Percentiles rank a stretch among this genome's conserved stretches.
Conservation (phyloP, 2,888 invertebrate genomes). For the Drosophila tripunctata region DNA sequence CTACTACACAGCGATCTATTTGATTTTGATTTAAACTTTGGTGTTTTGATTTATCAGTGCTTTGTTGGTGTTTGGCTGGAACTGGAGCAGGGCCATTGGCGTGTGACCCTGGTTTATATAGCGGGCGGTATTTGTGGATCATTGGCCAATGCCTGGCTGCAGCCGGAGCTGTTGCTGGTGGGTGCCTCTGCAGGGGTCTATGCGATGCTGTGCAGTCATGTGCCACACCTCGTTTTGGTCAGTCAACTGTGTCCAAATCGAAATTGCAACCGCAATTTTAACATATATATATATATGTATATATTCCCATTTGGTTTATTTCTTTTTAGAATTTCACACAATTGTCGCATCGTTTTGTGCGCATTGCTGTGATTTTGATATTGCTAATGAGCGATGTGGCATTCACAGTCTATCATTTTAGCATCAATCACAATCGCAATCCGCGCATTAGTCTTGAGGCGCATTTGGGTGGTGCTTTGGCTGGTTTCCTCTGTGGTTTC, state of each 20-base stretch:
- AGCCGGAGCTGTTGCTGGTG: constrained; percentile 90
- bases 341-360: constrained; percentile 85
- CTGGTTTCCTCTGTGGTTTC: constrained; percentile 85
- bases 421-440: constrained; percentile 82
- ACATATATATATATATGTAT: constrained; percentile 19
- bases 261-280: constrained; percentile 53
- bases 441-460: constrained; percentile 89
- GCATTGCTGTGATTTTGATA: constrained; percentile 87
- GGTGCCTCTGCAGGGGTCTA: constrained; percentile 97
- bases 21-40: neutral
- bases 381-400: constrained; percentile 88
- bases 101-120: constrained; percentile 89
- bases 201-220: constrained; percentile 93
- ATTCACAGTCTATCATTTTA: constrained; percentile 85
- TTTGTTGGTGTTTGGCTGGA: constrained; percentile 85
- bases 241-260: constrained; percentile 60
- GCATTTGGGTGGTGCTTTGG: constrained; percentile 88
- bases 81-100: constrained; percentile 90
- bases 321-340: constrained; percentile 84
- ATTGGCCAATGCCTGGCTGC: constrained; percentile 90
- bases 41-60: constrained; percentile 50
- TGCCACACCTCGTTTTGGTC: constrained; percentile 92
- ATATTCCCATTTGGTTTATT: constrained; percentile 21
- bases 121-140: constrained; percentile 91
- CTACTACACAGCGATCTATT: neutral